These are phyloP conservation scores for Hemistola chrysoprasaria DNA, from an alignment of 2,888 invertebrate genomes.

Conservation along the genomic window DNA sequence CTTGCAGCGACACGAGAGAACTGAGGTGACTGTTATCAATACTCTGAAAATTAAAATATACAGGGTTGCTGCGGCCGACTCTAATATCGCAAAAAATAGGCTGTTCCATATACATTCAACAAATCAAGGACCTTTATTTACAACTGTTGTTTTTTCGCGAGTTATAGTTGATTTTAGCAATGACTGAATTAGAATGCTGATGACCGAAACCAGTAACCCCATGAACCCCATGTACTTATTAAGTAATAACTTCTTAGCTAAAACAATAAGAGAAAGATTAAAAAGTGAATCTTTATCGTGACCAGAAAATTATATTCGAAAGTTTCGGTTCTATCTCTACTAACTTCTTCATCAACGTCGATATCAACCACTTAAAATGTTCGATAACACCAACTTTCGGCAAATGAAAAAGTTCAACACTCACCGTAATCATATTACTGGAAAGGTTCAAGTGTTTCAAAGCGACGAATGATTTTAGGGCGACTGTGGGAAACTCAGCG, in stretches of 20 bases:
- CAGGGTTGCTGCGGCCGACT: too few species aligned
- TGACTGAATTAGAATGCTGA: too few species aligned
- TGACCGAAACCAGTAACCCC: too few species aligned
- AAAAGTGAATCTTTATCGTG: constrained; percentile 2
- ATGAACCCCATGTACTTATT: too few species aligned
- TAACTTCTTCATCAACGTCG: constrained; percentile 23
- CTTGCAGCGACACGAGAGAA: constrained; percentile 85
- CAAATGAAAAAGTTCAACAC: constrained; percentile 44
- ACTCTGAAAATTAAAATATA: constrained; percentile 86
- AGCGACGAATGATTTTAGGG: constrained; percentile 86
- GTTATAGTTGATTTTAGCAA: too few species aligned
- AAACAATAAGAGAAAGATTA: background rate
- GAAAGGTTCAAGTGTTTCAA: constrained; percentile 90
- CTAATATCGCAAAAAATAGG: too few species aligned
- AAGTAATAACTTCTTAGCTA: background rate
- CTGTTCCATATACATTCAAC: too few species aligned
- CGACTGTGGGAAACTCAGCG: constrained; percentile 89
- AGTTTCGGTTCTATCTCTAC: constrained; percentile 23
- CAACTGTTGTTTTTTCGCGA: too few species aligned
- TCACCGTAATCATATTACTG: constrained; percentile 92
- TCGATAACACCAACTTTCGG: constrained; percentile 27
- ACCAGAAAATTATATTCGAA: constrained; percentile 16
- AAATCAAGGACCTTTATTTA: too few species aligned
- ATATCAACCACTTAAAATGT: constrained; percentile 22
- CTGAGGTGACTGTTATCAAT: constrained; percentile 89